These are phyloP conservation scores for Pongo pygmaeus DNA, from an alignment of 2,113 vertebrate genomes.

Conservation along the genomic window DNA sequence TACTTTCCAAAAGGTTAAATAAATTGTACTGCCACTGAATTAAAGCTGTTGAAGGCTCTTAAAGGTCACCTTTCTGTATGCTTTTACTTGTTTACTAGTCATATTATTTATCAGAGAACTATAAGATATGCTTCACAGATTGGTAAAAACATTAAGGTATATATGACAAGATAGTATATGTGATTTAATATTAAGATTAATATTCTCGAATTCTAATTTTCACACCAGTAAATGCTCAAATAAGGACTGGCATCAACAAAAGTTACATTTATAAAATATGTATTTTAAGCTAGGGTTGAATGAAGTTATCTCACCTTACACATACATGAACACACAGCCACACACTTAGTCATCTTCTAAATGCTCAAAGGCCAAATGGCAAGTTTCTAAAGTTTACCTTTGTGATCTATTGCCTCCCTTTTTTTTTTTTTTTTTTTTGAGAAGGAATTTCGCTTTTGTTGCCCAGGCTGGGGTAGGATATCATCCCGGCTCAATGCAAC, in stretches of 20 bases:
- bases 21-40: constrained; percentile 82
- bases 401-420: neutral
- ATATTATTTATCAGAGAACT: constrained; percentile 39
- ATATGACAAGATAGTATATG: neutral
- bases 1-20: constrained; percentile 85
- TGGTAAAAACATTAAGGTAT: neutral
- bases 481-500: no score
- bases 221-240: neutral
- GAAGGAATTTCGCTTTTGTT: no score
- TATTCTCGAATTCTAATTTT: neutral
- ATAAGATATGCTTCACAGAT: neutral
- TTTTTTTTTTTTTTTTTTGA: no score
- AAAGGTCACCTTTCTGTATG: constrained; percentile 81
- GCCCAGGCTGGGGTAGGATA: no score
- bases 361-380: neutral
- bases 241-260: neutral
- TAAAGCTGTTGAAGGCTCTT: constrained; percentile 78
- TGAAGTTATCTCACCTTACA: neutral
- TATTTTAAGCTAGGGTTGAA: neutral
- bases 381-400: neutral
- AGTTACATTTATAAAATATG: neutral
- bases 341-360: neutral
- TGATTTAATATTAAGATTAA: neutral
- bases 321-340: neutral
- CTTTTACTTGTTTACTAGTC: constrained; percentile 66